Evolutionary conservation across 2,888 invertebrate species (phyloP).

Genomic region (Catocala nupta): DNA sequence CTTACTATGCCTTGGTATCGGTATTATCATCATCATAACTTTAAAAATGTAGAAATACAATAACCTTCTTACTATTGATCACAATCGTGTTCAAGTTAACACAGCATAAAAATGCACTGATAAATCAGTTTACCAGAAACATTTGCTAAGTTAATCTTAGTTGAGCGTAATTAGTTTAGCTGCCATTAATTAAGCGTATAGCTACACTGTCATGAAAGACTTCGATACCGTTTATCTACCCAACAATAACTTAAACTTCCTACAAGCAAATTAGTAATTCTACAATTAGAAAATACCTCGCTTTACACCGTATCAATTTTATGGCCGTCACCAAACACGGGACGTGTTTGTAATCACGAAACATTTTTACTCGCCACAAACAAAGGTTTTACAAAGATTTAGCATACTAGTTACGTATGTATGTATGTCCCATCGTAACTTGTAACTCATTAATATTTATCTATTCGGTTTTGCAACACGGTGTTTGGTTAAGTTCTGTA

Average conservation of each 20-base stretch:
- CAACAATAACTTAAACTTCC: not conserved
- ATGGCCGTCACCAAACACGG: slow-evolving; percentile 23
- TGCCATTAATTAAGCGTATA: too few species aligned
- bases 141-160: too few species aligned
- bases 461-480: slow-evolving; percentile 11
- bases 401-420: slow-evolving; percentile 7
- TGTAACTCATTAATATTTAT: slow-evolving; percentile 16
- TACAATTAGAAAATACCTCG: slow-evolving; percentile 16
- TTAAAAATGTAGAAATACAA: too few species aligned
- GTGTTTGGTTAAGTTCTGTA: slow-evolving; percentile 5
- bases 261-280: not conserved
- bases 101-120: too few species aligned
- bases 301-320: slow-evolving; percentile 26
- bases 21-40: too few species aligned
- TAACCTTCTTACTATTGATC: too few species aligned
- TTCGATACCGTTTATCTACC: not conserved
- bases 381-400: slow-evolving; percentile 12
- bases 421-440: slow-evolving; percentile 11
- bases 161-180: too few species aligned
- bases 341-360: slow-evolving; percentile 15
- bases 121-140: too few species aligned
- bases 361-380: slow-evolving; percentile 12
- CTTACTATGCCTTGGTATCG: too few species aligned
- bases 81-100: too few species aligned
- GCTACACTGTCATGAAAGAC: too few species aligned